A percentile compares a stretch with the other conserved stretches of the same genome.
Conservation (phyloP, 2,797 vertebrate genomes). For the Muraenolepis orangiensis region DNA sequence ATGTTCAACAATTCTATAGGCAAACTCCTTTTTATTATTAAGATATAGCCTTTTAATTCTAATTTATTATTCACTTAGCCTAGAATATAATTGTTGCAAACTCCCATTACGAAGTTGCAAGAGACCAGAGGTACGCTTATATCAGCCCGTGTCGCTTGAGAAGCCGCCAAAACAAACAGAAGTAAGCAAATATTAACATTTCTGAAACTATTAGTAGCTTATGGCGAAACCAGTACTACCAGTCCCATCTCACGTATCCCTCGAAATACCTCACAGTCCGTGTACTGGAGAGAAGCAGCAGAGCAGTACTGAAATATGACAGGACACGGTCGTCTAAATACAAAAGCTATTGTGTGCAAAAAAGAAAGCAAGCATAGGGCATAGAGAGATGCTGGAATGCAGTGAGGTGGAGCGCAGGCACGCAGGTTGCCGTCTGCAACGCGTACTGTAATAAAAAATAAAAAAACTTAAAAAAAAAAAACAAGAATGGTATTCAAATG, state of each 20-base stretch:
- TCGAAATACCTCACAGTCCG: neutral
- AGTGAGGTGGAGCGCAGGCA: neutral
- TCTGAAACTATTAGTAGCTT: neutral
- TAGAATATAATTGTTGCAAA: neutral
- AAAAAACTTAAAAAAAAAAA: neutral
- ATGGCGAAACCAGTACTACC: neutral
- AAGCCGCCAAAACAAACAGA: neutral
- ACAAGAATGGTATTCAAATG: neutral
- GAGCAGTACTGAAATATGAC: neutral
- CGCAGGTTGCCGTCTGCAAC: neutral
- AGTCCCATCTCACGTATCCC: neutral
- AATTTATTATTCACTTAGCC: neutral
- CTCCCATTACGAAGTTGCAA: neutral
- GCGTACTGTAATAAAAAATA: neutral
- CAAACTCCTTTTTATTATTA: no score
- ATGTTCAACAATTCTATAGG: no score
- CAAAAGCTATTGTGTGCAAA: neutral
- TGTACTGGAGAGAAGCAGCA: neutral
- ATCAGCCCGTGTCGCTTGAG: neutral
- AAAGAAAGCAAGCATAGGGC: neutral
- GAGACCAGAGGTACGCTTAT: neutral
- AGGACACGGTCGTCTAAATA: neutral
- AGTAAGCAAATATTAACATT: neutral
- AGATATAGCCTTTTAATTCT: no score
- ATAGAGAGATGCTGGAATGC: neutral